These are phyloP conservation scores for Pygathrix nemaeus DNA, from an alignment of 2,113 vertebrate species.

Conservation along the genomic window DNA sequence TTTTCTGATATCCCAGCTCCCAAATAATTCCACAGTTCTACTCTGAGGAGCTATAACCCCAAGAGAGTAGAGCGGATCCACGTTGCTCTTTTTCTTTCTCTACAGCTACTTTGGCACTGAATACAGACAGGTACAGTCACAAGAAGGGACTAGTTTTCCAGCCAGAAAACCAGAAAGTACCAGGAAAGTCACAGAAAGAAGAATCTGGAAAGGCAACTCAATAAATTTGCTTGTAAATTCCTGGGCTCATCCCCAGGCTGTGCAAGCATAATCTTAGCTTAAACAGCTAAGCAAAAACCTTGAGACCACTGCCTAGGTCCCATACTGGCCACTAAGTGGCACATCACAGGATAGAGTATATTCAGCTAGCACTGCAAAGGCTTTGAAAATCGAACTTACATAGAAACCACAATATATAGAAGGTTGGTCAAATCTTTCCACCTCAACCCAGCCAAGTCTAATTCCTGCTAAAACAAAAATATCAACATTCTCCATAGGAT, in stretches of 20 bases:
- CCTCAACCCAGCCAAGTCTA: background rate
- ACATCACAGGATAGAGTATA: background rate
- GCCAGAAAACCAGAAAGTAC: background rate
- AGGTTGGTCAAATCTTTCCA: background rate
- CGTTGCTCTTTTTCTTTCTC: background rate
- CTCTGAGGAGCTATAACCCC: background rate
- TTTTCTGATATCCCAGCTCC: background rate
- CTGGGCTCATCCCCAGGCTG: background rate
- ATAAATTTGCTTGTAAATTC: background rate
- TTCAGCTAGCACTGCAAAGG: background rate
- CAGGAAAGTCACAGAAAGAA: conserved; percentile 3
- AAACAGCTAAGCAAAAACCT: background rate
- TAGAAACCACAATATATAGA: background rate
- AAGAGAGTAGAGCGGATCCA: background rate
- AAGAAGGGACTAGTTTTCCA: background rate
- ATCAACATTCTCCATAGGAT: background rate
- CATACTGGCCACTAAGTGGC: background rate
- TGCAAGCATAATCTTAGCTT: background rate
- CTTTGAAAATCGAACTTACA: background rate
- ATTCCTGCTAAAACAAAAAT: background rate
- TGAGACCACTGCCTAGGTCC: background rate
- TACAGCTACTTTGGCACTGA: background rate
- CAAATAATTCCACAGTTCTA: background rate
- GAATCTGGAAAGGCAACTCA: background rate
- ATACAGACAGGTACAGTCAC: background rate